A percentile compares a stretch with the other conserved stretches of the same genome.
phyloP scores from a whole-genome alignment of 2,113 vertebrate genomes.

The Athene cunicularia region DNA sequence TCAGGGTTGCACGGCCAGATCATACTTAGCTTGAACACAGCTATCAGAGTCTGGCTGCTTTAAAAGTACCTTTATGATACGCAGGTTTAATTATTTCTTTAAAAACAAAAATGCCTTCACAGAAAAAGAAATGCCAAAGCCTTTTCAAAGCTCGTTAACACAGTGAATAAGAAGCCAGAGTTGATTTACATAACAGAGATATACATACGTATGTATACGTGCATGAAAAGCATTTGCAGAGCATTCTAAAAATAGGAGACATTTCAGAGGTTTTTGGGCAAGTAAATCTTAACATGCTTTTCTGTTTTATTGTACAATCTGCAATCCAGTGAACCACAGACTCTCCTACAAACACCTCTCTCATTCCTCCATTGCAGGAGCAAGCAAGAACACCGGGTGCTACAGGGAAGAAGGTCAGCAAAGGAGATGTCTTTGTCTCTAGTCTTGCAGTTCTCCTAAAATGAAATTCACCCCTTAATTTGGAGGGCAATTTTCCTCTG shows the following conservation, averaged over 20 bases:
- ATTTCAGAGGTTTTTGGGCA: slow-evolving; percentile 72
- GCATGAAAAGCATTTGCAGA: slow-evolving; percentile 75
- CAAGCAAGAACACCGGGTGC: not conserved
- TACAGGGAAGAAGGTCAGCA: not conserved
- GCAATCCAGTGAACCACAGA: slow-evolving; percentile 47
- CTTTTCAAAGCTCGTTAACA: slow-evolving; percentile 73
- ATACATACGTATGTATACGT: slow-evolving; percentile 49
- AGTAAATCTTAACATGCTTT: slow-evolving; percentile 55
- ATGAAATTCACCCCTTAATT: slow-evolving; percentile 23
- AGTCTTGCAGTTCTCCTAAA: not conserved
- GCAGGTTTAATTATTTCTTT: slow-evolving; percentile 31
- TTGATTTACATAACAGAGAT: slow-evolving; percentile 75
- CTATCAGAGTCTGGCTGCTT: not conserved
- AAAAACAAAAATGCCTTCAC: slow-evolving; percentile 55
- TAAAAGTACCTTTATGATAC: slow-evolving; percentile 26
- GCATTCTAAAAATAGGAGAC: slow-evolving; percentile 79
- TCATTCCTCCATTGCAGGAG: not conserved
- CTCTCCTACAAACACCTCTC: slow-evolving; percentile 32
- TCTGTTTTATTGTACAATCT: slow-evolving; percentile 59
- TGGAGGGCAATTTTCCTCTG: not conserved
- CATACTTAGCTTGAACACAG: not conserved
- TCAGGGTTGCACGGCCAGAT: not conserved
- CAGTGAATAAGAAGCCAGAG: slow-evolving; percentile 76
- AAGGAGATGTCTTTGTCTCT: not conserved
- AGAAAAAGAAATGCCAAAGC: slow-evolving; percentile 74